Evolutionary conservation across 1,140 invertebrate species (phyloP).

Genomic region (Ostrea denselamellosa): DNA sequence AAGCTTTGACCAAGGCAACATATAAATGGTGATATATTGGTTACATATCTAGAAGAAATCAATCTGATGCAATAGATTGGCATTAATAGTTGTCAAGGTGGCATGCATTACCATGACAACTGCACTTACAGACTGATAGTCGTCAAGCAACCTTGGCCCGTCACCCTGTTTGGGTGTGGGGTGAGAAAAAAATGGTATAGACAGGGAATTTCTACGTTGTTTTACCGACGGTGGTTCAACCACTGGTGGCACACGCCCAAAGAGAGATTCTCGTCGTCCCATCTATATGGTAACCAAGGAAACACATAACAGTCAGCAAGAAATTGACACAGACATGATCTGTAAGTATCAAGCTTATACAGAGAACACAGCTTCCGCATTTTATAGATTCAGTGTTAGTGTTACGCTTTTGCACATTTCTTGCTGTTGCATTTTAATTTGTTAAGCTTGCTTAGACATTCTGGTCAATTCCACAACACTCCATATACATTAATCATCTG

Average conservation of each 20-base stretch:
- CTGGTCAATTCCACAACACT: neutral
- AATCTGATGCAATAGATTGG: slow-evolving; percentile 49
- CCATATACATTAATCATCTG: neutral
- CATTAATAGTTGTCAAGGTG: slow-evolving; percentile 25
- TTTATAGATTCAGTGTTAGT: neutral
- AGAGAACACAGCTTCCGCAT: neutral
- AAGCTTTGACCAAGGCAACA: neutral
- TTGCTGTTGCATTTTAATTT: neutral
- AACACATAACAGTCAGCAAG: slow-evolving; percentile 52
- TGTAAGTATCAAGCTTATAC: neutral
- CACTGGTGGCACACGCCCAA: slow-evolving; percentile 49
- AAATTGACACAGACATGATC: slow-evolving; percentile 29
- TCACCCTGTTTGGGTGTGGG: slow-evolving; percentile 51
- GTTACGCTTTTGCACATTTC: neutral
- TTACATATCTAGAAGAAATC: neutral
- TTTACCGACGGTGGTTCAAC: slow-evolving; percentile 51
- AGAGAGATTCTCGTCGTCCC: slow-evolving; percentile 56
- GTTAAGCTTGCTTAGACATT: neutral
- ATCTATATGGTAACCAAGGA: slow-evolving; percentile 57
- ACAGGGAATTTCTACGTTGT: slow-evolving; percentile 57
- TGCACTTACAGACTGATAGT: slow-evolving; percentile 53
- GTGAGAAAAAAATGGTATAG: slow-evolving; percentile 56
- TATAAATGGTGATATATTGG: neutral
- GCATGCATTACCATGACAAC: slow-evolving; percentile 45
- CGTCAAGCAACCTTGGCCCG: slow-evolving; percentile 47